phyloP scores from a whole-genome alignment of 2,888 invertebrate genomes.

The Atrina japonica region DNA sequence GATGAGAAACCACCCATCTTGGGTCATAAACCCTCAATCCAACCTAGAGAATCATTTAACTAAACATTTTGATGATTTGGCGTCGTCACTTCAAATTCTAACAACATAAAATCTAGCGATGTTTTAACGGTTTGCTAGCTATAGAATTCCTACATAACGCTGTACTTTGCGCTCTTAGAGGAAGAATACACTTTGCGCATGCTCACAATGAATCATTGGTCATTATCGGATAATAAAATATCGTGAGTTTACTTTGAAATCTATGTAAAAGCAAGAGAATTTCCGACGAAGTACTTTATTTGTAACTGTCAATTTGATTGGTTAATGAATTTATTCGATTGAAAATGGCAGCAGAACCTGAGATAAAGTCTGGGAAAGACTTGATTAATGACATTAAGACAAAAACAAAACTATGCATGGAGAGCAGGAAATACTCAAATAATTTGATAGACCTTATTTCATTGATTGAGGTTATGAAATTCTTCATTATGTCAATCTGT shows the following conservation, averaged over 20 bases:
- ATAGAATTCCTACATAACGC: slow-evolving; percentile 18
- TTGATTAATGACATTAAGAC: slow-evolving; percentile 53
- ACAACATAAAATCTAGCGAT: no score
- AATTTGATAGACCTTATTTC: slow-evolving; percentile 62
- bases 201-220: slow-evolving; percentile 4
- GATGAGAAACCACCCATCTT: slow-evolving; percentile 66
- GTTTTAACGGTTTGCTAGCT: no score
- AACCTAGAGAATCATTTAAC: slow-evolving; percentile 59
- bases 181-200: slow-evolving; percentile 1
- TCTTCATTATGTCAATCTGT: not conserved
- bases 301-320: slow-evolving; percentile 32
- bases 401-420: slow-evolving; percentile 59
- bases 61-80: slow-evolving; percentile 63
- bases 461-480: slow-evolving; percentile 14
- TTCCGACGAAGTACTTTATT: slow-evolving; percentile 6
- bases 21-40: slow-evolving; percentile 69
- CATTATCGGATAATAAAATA: not conserved
- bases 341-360: slow-evolving; percentile 32
- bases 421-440: slow-evolving; percentile 66
- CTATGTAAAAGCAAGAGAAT: not conserved
- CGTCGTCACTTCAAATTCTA: no score
- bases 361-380: slow-evolving; percentile 15
- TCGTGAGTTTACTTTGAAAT: no score
- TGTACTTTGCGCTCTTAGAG: not conserved
- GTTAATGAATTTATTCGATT: slow-evolving; percentile 8